Evolutionary conservation across 2,797 vertebrate genomes (phyloP), one percentile per base, ranked within the genome.

Genomic region (Eutrigla gurnardus): DNA sequence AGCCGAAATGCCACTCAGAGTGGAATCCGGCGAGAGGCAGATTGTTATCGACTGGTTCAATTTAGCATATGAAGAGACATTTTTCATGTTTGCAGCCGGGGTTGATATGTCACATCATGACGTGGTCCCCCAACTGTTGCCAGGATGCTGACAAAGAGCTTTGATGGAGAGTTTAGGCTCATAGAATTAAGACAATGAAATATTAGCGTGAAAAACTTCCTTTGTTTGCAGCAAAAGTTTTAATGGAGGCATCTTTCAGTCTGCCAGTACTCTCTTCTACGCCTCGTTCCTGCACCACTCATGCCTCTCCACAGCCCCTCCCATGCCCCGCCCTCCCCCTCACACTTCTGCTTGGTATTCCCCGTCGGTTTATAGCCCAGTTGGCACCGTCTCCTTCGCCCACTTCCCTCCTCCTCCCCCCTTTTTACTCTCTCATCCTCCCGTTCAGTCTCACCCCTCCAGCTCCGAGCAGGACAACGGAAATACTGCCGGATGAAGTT

Each of bases 311-410:
- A 66, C 77, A 63, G 50, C 46, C 63, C 62, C 72, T 65, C 66
- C 68, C 45, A 45, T 71, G 46, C 63, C 52, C 53, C 62, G 25
- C 65, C 77, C 78, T 62, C 55, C 65, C 72, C 67, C 68, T 43
- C 71, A 65, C 69, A 68, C 60, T 68, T 43, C 80, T 33, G 59
- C 85, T 86, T 89, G 83, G 83, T 91, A 85, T 84, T 82, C 66
- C 72, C 67, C 61, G 1, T 67, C 62, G 67, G 84, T 87, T 86
- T 93, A 91, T 91, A 75, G 69, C 93, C 88, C 89, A 93, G 80
- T 93, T 89, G 89, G 92, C 89, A 89, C 57, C 42, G 35, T 73
- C 64, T 66, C 67, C 70, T 76, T 70, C 35, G 6, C 65, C 81
- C 57, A 12, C 70, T 72, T 43, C 57, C 17, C 14, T 47, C 47